Base-by-base conservation (phyloP, 2,888 invertebrate genomes). In the Vanessa cardui region DNA sequence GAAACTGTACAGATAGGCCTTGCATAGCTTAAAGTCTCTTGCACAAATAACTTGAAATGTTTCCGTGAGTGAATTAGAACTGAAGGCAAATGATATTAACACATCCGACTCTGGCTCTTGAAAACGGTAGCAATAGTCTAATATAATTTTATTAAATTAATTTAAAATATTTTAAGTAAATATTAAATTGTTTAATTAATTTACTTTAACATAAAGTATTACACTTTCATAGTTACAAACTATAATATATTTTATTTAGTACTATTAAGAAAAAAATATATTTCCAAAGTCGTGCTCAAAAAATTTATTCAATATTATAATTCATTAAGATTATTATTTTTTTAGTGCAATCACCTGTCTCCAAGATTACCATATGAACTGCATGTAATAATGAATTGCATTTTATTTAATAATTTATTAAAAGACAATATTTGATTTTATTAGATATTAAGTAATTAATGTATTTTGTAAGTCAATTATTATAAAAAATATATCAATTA, bases 31-130 rank as follows among this genome's bases (percentile, higher is more conserved):
- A 26, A 58, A 68, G 54, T 58, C 56, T 70, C 26, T 59, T 39
- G 64, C 68, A 70, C 59, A 68, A 62, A 44, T 15, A 59, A 33
- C 54, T 58, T 33, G 33, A 45, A 21, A 64, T 62, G 58, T 12
- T 58, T 39, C 52, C 44, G 49, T 54, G 44, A 52, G n/a, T 61
- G 62, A 46, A 9, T 61, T 31, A 46, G 39, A 44, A 50, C 20
- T 50, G 58, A 71, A 49, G 63, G 61, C 61, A 44, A 62, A 16
- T 50, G 9, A 58, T 61, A 20, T 9, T 15, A 39, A 47, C 54
- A 15, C 47, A 46, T 56, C 33, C 62, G 66, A 71, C 69, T 63
- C 21, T 47, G 69, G 71, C 71, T 15, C 60, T 62, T 44, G 20
- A 62, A 54, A 64, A 56, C 18, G 71, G 69, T 50, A 60, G 44